phyloP scores from a whole-genome alignment of 2,113 vertebrate genomes.

The Canis aureus region DNA sequence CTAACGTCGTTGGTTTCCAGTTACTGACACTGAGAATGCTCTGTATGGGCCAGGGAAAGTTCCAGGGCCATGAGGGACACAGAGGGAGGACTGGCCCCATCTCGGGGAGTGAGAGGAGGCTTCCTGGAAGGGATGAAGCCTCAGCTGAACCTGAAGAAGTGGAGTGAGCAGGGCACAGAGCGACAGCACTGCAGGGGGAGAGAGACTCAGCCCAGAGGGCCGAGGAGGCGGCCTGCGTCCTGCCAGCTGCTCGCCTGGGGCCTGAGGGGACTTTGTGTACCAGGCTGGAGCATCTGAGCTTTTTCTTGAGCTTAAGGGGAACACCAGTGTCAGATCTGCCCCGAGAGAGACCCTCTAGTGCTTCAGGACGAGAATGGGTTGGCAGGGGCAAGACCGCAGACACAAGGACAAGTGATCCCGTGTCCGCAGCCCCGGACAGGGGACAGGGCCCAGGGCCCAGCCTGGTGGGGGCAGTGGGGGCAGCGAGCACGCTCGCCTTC shows the following conservation, averaged over 20 bases:
- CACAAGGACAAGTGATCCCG: accelerated
- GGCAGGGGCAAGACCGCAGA: not conserved
- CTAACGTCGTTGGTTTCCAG: not conserved
- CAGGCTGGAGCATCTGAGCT: not conserved
- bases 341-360: not conserved
- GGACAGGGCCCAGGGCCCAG: accelerated
- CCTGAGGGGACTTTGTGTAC: not conserved
- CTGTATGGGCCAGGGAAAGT: not conserved
- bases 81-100: accelerated
- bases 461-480: accelerated
- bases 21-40: not conserved
- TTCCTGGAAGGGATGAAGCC: not conserved
- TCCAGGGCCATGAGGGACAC: not conserved
- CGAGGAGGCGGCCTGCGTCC: not conserved
- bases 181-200: not conserved
- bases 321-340: not conserved
- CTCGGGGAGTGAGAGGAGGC: not conserved
- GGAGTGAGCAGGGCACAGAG: accelerated
- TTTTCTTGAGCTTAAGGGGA: not conserved
- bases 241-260: accelerated
- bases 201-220: not conserved
- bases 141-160: not conserved
- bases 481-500: accelerated
- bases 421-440: accelerated
- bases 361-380: not conserved